Percentiles rank a stretch among this genome's conserved stretches.
Evolutionary conservation across 2,888 invertebrate genomes (phyloP).

Genomic region (Clitarchus hookeri): DNA sequence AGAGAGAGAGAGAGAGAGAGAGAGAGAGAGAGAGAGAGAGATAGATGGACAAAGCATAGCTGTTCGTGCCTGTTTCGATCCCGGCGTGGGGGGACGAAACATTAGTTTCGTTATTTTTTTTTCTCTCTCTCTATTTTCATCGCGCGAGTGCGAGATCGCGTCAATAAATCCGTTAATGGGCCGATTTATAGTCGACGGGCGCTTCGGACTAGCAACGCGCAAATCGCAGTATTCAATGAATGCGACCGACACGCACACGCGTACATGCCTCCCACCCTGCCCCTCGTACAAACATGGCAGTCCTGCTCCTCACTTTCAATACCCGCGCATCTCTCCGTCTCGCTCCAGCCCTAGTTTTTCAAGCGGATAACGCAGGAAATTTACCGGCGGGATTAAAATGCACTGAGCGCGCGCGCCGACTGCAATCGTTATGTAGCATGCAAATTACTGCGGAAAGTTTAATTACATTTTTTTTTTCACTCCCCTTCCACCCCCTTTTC

Average conservation of each 20-base stretch:
- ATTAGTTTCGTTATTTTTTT: background rate
- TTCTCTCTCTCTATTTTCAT: background rate
- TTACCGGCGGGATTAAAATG: background rate
- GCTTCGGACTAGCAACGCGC: background rate
- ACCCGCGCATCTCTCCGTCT: background rate
- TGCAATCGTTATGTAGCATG: background rate
- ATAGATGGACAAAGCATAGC: background rate
- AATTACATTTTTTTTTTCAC: background rate
- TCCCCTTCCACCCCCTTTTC: background rate
- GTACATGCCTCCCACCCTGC: background rate
- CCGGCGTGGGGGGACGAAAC: background rate
- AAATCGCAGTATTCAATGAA: conserved; percentile 5
- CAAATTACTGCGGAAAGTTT: background rate
- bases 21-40: background rate
- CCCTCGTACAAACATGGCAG: background rate
- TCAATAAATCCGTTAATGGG: conserved; percentile 10
- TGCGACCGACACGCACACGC: background rate
- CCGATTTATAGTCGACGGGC: background rate
- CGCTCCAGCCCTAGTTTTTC: background rate
- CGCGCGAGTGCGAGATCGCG: background rate
- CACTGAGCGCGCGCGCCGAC: background rate
- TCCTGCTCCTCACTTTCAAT: background rate
- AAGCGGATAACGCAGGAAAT: background rate
- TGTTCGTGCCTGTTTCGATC: background rate
- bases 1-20: background rate